Conservation (phyloP, 2,888 invertebrate genomes). For the Nebria salina region DNA sequence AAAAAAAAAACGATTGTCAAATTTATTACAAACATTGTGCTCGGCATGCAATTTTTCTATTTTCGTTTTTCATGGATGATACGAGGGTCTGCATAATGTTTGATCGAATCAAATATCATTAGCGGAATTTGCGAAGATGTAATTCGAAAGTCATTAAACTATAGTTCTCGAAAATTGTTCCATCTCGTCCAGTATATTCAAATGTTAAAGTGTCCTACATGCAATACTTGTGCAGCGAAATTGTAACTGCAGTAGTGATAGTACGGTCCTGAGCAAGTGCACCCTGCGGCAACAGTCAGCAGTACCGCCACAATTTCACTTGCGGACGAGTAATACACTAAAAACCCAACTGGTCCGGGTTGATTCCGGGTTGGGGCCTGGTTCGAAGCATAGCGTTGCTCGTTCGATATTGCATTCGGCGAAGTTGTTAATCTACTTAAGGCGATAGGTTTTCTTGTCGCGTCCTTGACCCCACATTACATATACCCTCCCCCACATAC, state of each 20-base stretch:
- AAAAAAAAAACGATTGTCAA: too few relatives aligned
- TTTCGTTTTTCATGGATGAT: too few relatives aligned
- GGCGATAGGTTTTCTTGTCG: constrained; percentile 34
- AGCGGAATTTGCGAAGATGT: too few relatives aligned
- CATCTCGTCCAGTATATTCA: too few relatives aligned
- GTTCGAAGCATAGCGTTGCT: neutral
- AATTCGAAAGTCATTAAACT: too few relatives aligned
- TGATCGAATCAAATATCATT: too few relatives aligned
- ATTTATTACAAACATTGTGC: too few relatives aligned
- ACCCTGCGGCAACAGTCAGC: neutral
- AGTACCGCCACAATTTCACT: neutral
- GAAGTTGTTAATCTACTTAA: constrained; percentile 40
- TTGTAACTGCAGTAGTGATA: neutral
- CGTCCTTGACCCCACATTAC: constrained; percentile 33
- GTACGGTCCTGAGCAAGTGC: neutral
- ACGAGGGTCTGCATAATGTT: too few relatives aligned
- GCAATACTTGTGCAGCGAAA: too few relatives aligned
- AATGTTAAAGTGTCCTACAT: too few relatives aligned
- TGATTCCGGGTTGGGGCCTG: neutral
- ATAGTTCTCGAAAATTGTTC: too few relatives aligned
- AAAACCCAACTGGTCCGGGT: neutral
- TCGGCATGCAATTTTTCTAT: too few relatives aligned
- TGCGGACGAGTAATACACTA: constrained; percentile 8
- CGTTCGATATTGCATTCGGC: constrained; percentile 44
- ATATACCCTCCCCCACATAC: neutral